Percentiles rank a stretch among this genome's conserved stretches.
phyloP scores from a whole-genome alignment of 2,113 vertebrate genomes.

The Cettia cetti region DNA sequence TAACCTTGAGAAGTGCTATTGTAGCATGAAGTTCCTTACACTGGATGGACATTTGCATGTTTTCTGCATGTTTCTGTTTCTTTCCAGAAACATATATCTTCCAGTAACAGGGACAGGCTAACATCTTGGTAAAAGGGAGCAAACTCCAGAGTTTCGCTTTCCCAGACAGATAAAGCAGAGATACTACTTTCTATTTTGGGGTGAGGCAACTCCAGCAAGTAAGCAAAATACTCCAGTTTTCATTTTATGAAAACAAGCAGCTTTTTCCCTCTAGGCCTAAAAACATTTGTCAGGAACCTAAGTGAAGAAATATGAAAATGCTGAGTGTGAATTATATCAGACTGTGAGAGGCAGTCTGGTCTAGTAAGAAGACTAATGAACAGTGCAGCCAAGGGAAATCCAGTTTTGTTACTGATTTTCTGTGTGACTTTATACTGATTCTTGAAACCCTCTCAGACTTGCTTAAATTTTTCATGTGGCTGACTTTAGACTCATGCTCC shows the following conservation, averaged over 20 bases:
- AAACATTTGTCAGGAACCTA: constrained; percentile 43
- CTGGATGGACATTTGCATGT: not conserved
- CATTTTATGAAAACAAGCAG: constrained; percentile 30
- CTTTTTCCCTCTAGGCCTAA: constrained; percentile 40
- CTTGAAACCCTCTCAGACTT: not conserved
- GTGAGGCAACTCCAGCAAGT: not conserved
- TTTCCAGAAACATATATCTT: not conserved
- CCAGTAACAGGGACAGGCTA: not conserved
- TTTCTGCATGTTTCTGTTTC: not conserved
- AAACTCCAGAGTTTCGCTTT: not conserved
- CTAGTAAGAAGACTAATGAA: constrained; percentile 43
- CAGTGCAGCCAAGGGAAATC: not conserved
- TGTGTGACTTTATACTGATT: not conserved
- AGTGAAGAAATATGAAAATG: constrained; percentile 27
- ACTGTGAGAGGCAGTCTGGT: constrained; percentile 42
- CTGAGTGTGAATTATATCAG: constrained; percentile 24
- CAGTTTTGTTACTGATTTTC: not conserved
- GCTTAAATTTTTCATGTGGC: not conserved
- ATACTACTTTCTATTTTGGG: constrained; percentile 3
- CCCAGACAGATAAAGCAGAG: not conserved
- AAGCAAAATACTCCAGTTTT: not conserved
- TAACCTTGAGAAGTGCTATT: not conserved
- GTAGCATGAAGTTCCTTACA: not conserved
- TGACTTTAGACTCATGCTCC: not conserved
- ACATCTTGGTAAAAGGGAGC: not conserved